Evolutionary conservation across 2,797 vertebrate genomes (phyloP).

Genomic region (Distichodus sexfasciatus): DNA sequence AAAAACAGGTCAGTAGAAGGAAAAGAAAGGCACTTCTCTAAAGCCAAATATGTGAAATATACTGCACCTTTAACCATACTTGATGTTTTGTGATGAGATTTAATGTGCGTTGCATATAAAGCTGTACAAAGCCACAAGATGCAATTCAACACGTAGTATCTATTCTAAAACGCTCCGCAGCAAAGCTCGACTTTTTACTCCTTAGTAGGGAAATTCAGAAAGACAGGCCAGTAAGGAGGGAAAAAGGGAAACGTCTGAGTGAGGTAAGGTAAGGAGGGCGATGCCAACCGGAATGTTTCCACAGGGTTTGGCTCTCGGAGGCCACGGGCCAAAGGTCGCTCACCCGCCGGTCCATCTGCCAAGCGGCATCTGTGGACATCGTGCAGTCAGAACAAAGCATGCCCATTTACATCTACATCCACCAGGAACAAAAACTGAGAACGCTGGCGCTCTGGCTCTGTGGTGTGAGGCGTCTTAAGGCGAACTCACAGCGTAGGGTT

Average conservation of each 20-base stretch:
- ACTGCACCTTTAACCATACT: too few relatives aligned
- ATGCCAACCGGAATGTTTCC: constrained; percentile 90
- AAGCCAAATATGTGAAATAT: too few relatives aligned
- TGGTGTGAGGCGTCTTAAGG: neutral
- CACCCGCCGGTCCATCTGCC: constrained; percentile 90
- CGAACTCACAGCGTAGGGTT: constrained; percentile 85
- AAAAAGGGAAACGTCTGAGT: constrained; percentile 26
- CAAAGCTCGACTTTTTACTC: too few relatives aligned
- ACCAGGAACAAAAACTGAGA: too few relatives aligned
- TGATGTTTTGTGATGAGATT: too few relatives aligned
- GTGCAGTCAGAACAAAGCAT: constrained; percentile 53
- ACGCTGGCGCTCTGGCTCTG: too few relatives aligned
- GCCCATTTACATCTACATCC: too few relatives aligned
- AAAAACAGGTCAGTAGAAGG: neutral
- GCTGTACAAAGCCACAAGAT: too few relatives aligned
- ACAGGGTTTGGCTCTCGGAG: constrained; percentile 83
- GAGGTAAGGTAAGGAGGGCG: constrained; percentile 44
- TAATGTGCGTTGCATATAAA: too few relatives aligned
- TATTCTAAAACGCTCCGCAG: too few relatives aligned
- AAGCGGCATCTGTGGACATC: constrained; percentile 84
- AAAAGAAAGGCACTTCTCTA: too few relatives aligned
- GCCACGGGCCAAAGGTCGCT: constrained; percentile 87
- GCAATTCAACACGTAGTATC: too few relatives aligned
- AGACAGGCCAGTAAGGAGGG: neutral
- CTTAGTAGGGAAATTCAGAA: constrained; percentile 5